phyloP scores from a whole-genome alignment of 2,797 vertebrate genomes.

The Lerista edwardsae region DNA sequence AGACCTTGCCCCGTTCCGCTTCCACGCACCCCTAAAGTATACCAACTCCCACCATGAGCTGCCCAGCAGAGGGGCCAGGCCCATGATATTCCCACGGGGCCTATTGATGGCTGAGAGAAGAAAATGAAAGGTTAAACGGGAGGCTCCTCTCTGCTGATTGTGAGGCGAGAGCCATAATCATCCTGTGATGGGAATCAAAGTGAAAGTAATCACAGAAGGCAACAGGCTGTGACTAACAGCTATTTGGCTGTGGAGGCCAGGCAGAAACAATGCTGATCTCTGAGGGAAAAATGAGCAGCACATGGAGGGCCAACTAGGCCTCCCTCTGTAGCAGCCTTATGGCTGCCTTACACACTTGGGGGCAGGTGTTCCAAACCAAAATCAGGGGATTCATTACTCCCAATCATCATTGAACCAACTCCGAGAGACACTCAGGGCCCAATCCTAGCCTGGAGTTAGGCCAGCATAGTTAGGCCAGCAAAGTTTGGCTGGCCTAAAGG shows the following conservation, averaged over 20 bases:
- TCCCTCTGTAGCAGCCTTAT: not conserved
- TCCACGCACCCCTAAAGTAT: not conserved
- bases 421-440: too few species aligned
- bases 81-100: not conserved
- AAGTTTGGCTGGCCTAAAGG: too few species aligned
- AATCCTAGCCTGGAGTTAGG: too few species aligned
- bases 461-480: too few species aligned
- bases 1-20: not conserved
- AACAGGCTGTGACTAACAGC: conserved; percentile 26
- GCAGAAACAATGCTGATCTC: not conserved
- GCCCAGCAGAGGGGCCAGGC: not conserved
- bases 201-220: not conserved
- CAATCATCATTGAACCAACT: too few species aligned
- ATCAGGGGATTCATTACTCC: not conserved
- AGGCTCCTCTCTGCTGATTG: not conserved
- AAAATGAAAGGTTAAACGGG: conserved; percentile 21
- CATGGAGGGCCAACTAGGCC: not conserved
- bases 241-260: not conserved
- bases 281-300: not conserved
- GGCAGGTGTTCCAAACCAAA: not conserved
- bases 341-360: too few species aligned
- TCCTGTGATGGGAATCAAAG: conserved; percentile 2
- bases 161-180: conserved; percentile 18
- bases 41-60: not conserved
- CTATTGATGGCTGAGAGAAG: conserved; percentile 18